Base-by-base conservation (phyloP, 2,113 vertebrate genomes). In the Mixornis gularis region DNA sequence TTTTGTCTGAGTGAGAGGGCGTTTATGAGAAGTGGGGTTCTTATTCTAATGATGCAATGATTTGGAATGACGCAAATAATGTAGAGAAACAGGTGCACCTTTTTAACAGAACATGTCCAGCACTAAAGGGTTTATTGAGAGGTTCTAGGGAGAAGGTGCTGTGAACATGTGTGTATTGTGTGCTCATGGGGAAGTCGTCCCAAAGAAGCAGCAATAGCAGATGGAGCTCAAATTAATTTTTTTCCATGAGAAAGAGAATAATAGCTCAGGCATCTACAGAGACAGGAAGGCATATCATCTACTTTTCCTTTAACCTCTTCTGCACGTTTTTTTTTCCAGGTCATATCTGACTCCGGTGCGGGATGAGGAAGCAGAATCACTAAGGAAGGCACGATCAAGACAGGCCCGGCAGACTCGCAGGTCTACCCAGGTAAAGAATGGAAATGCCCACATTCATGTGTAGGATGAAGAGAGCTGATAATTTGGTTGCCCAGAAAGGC, bases 351-450 rank as follows among this genome's bases (percentile, higher is more conserved):
- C 98, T 34, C 99, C 99, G 0, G 98, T 98, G 68, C 97, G 98
- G 43, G 98, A 99, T 94, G 99, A 99, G 81, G 99, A 99, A 69
- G 98, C 99, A 0, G 99, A 99, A 56, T 99, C 99, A 11, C 98
- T 99, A 96, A 98, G 99, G 91, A 99, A 98, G 96, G 99, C 99
- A 0, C 98, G 98, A 41, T 99, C 99, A 81, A 97, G 99, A 85
- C 99, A 99, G 85, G 99, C 98, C 71, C 97, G 99, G 62, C 99
- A 99, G 96, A 99, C 99, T 6, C 98, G 99, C 71, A 98, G 99
- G 95, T 99, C 98, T 38, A 99, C 99, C 16, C 99, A 99, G 97
- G 99, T 99, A 91, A 78, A 62, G 58, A 41, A 30, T 12, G 32
- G 69, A 38, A 63, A 18, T 15, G 6, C 17, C 85, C 36, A 0